phyloP scores from a whole-genome alignment of 1,140 invertebrate species.

The Penaeus vannamei region DNA sequence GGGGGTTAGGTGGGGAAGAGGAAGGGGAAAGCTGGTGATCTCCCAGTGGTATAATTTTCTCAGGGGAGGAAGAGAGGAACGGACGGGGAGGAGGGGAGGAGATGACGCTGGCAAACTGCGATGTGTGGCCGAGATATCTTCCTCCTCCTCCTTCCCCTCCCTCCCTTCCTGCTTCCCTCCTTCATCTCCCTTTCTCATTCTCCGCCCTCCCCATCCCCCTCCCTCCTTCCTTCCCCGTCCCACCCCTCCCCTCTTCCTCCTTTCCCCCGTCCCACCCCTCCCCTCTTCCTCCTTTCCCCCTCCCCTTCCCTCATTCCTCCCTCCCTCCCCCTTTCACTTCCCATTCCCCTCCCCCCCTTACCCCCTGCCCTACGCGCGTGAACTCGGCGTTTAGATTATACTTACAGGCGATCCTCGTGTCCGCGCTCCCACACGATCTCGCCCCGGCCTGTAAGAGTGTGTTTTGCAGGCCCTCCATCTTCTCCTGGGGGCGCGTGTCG shows the following conservation, averaged over 20 bases:
- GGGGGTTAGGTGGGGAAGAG: no score
- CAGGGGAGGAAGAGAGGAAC: neutral
- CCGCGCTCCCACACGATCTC: no score
- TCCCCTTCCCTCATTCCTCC: neutral
- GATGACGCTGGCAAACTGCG: neutral
- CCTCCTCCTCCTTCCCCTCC: neutral
- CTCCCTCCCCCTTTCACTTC: neutral
- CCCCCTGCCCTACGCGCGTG: neutral
- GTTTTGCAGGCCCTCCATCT: no score
- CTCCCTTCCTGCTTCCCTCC: neutral
- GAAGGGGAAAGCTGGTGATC: no score
- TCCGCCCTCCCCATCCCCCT: no score
- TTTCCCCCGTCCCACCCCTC: neutral
- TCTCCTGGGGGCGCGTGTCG: no score
- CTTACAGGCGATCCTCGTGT: no score
- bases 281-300: neutral
- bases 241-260: no score
- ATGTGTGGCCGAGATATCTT: neutral
- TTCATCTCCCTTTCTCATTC: neutral
- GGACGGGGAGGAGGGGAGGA: conserved; percentile 26
- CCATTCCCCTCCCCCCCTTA: neutral
- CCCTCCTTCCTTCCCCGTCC: no score
- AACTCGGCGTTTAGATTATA: no score
- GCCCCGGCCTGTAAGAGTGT: no score
- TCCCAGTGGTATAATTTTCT: no score